Evolutionary conservation across 2,113 vertebrate species (phyloP).

Genomic region (Megaptera novaeangliae): DNA sequence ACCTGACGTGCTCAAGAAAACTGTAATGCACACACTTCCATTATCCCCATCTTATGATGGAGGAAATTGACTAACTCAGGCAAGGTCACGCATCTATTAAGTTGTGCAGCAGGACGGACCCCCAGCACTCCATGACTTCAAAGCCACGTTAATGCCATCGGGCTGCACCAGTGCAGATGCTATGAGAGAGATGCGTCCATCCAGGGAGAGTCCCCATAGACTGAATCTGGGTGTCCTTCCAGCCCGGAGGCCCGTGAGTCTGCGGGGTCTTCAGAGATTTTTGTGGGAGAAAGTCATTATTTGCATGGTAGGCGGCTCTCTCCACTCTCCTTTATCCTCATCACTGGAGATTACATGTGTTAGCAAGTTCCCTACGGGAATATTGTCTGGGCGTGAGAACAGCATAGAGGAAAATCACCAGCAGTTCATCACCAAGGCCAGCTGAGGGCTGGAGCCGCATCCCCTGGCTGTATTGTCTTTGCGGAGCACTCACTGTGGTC

Average conservation of each 20-base stretch:
- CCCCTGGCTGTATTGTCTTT: not conserved
- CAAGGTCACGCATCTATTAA: not conserved
- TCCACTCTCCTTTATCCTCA: not conserved
- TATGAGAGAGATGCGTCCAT: accelerated
- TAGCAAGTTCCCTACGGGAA: not conserved
- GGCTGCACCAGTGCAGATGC: not conserved
- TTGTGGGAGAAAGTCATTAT: not conserved
- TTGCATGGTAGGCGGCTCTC: not conserved
- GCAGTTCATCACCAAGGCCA: not conserved
- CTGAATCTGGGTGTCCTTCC: not conserved
- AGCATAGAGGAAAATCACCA: not conserved
- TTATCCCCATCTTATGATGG: not conserved
- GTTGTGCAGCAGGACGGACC: not conserved
- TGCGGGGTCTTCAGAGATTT: not conserved
- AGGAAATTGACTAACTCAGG: not conserved
- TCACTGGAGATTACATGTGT: not conserved
- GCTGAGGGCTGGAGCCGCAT: not conserved
- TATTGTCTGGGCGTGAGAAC: not conserved
- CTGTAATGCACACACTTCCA: not conserved
- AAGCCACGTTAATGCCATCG: accelerated
- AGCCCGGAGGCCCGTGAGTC: not conserved
- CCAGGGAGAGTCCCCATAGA: not conserved
- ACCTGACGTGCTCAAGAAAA: not conserved
- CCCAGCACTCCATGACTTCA: not conserved
- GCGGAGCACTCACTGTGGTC: too few relatives aligned